A percentile compares a stretch with the other conserved stretches of the same genome.
phyloP scores from a whole-genome alignment of 1,140 invertebrate species.

The Helicorthomorpha holstii region DNA sequence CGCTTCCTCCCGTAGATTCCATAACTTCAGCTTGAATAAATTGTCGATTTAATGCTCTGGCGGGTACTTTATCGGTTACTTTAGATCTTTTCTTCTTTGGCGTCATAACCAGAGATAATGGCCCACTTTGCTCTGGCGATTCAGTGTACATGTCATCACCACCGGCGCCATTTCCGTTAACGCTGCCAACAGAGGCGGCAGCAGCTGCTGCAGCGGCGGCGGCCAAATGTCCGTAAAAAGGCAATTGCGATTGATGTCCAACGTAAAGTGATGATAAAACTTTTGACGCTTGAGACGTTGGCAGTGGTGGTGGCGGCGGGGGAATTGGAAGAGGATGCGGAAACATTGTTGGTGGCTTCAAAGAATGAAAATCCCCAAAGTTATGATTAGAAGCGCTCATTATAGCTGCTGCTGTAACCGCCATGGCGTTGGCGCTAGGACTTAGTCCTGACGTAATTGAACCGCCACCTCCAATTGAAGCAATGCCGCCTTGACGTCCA shows the following conservation, averaged over 20 bases:
- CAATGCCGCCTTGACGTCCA: constrained; percentile 25
- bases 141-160: not conserved
- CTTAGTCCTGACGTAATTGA: constrained; percentile 13
- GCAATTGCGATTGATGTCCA: not conserved
- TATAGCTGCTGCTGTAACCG: constrained; percentile 4
- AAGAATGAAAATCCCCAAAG: not conserved
- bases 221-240: constrained; percentile 1
- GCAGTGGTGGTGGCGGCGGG: not conserved
- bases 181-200: constrained; percentile 12
- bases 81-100: constrained; percentile 93
- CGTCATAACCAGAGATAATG: constrained; percentile 77
- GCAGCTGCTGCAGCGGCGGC: constrained; percentile 13
- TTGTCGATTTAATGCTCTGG: constrained; percentile 68
- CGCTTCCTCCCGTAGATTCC: constrained; percentile 12
- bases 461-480: constrained; percentile 8
- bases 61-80: constrained; percentile 89
- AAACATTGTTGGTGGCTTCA: not conserved
- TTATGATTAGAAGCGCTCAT: constrained; percentile 4
- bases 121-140: constrained; percentile 66
- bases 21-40: constrained; percentile 32
- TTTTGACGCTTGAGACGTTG: not conserved
- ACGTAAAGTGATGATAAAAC: constrained; percentile 1
- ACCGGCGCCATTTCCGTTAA: constrained; percentile 2
- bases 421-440: not conserved
- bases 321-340: not conserved